Evolutionary conservation across 2,113 vertebrate species (phyloP).

Genomic region (Ceuthmochares aereus): DNA sequence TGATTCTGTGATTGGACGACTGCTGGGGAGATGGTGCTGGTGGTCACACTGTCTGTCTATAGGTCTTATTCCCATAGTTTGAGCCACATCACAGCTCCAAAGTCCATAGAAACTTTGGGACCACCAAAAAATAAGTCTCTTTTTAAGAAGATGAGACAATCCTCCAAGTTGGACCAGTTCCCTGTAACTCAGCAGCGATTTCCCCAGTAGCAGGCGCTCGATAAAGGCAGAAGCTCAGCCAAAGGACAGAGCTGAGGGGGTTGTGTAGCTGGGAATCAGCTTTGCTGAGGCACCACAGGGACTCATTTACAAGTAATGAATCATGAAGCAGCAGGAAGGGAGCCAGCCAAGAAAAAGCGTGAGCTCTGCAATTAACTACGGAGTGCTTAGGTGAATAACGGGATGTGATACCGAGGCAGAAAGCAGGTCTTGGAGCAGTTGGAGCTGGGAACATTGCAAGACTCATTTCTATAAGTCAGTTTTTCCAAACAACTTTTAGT

Average conservation of each 20-base stretch:
- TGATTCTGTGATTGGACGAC: too few relatives aligned
- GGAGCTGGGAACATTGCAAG: background rate
- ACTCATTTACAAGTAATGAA: constrained; percentile 61
- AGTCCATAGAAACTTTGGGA: background rate
- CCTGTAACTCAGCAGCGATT: background rate
- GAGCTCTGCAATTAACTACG: constrained; percentile 51
- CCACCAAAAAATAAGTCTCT: background rate
- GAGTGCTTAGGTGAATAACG: constrained; percentile 50
- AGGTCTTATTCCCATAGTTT: background rate
- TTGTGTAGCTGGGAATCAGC: constrained; percentile 15
- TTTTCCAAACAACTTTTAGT: constrained; percentile 8
- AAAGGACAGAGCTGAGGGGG: background rate
- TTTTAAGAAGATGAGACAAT: background rate
- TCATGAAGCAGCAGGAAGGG: constrained; percentile 51
- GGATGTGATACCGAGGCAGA: background rate
- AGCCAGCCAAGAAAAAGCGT: constrained; percentile 40
- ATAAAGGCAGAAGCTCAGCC: background rate
- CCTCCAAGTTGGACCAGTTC: background rate
- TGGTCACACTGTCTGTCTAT: background rate
- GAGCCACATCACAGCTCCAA: background rate
- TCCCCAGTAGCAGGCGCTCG: background rate
- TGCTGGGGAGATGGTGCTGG: background rate
- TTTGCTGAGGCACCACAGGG: background rate
- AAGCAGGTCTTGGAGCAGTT: background rate
- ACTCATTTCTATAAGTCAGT: background rate